These are phyloP conservation scores for Heterochromis multidens DNA, from an alignment of 2,113 vertebrate genomes.

Conservation along the genomic window DNA sequence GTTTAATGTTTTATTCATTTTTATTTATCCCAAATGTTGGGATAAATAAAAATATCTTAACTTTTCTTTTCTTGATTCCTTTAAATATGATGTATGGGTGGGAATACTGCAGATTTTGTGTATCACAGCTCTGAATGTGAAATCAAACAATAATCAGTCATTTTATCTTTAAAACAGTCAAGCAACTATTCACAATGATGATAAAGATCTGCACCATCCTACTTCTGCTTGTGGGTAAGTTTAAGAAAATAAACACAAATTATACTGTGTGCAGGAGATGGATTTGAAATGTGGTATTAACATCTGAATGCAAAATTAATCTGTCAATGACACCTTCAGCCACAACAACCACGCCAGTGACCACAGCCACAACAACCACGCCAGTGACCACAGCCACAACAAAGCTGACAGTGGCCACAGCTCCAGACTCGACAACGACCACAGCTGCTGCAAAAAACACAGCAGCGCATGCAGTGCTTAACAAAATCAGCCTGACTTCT, in stretches of 20 bases:
- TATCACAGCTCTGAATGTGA: neutral
- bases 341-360: rapidly evolving
- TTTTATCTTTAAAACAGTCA: neutral
- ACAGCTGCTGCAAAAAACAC: neutral
- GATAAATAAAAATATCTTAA: neutral
- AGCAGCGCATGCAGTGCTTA: neutral
- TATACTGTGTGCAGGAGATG: neutral
- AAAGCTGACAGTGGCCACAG: too few species aligned
- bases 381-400: too few species aligned
- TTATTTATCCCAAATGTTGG: neutral
- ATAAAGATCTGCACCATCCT: neutral
- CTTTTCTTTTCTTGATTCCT: neutral
- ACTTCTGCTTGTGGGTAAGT: neutral
- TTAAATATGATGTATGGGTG: neutral
- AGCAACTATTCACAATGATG: neutral
- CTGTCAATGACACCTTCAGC: rapidly evolving
- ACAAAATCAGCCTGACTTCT: neutral
- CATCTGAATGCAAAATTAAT: neutral
- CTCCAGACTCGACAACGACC: rapidly evolving
- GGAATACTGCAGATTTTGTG: neutral
- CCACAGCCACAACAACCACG: rapidly evolving
- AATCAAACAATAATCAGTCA: neutral
- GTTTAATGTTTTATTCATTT: neutral
- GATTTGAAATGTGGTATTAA: neutral
- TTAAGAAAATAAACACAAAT: neutral